phyloP scores from a whole-genome alignment of 2,888 invertebrate species.

The Molorchus minor region DNA sequence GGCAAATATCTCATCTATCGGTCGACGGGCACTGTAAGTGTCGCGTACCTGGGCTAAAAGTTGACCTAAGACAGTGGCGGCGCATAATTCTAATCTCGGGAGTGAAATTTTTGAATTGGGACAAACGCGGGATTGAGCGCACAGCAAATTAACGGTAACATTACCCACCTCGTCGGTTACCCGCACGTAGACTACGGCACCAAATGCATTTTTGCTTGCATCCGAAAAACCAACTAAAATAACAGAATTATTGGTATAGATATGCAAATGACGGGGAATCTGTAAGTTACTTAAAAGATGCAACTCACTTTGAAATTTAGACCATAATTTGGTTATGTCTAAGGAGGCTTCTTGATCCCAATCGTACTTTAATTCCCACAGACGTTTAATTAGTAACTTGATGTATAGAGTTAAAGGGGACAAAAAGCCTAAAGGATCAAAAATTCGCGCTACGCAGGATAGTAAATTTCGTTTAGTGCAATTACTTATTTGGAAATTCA shows the following conservation, averaged over 20 bases:
- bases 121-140: background rate
- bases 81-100: conserved; percentile 4
- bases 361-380: conserved; percentile 2
- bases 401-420: conserved; percentile 17
- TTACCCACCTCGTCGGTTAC: background rate
- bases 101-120: background rate
- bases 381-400: conserved; percentile 16
- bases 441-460: conserved; percentile 16
- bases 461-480: too few relatives aligned
- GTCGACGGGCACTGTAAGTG: background rate
- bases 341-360: background rate
- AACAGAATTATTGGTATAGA: background rate
- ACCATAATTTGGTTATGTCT: background rate
- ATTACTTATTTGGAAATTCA: background rate
- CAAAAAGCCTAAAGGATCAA: conserved; percentile 27
- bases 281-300: too few relatives aligned
- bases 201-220: background rate
- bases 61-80: background rate
- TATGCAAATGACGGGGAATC: too few relatives aligned
- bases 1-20: background rate
- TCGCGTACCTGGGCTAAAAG: background rate
- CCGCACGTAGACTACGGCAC: background rate
- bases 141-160: background rate
- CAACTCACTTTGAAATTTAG: background rate
- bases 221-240: background rate